Evolutionary conservation across 1,140 invertebrate species (phyloP).

Genomic region (Drosophila azteca): DNA sequence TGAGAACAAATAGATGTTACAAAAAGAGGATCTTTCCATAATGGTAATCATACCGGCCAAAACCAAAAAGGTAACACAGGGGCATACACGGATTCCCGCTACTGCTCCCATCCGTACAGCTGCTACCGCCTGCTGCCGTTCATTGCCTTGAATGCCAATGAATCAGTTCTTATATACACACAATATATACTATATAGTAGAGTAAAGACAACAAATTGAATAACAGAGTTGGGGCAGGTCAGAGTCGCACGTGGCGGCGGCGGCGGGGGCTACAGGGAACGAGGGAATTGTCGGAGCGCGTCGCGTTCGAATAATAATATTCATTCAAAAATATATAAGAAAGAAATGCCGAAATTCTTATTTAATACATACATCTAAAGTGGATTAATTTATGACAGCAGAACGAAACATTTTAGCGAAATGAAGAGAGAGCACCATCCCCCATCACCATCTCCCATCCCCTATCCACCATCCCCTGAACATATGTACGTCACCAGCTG

Average conservation of each 20-base stretch:
- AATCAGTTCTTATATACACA: slow-evolving; percentile 61
- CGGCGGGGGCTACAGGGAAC: slow-evolving; percentile 8
- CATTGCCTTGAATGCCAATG: slow-evolving; percentile 70
- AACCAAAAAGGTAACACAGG: neutral
- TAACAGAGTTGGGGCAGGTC: slow-evolving; percentile 64
- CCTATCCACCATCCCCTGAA: no score
- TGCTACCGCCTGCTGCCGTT: slow-evolving; percentile 34
- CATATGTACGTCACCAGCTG: slow-evolving; percentile 40
- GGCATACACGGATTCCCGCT: slow-evolving; percentile 5
- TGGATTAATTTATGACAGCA: slow-evolving; percentile 63
- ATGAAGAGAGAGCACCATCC: slow-evolving; percentile 25
- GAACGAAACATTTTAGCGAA: slow-evolving; percentile 34
- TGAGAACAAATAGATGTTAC: neutral
- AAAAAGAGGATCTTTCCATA: slow-evolving; percentile 85
- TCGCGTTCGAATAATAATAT: no score
- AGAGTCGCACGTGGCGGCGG: slow-evolving; percentile 14
- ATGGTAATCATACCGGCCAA: slow-evolving; percentile 87
- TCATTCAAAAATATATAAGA: slow-evolving; percentile 21
- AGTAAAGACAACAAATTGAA: slow-evolving; percentile 31
- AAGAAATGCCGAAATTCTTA: slow-evolving; percentile 47
- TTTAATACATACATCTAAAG: slow-evolving; percentile 48
- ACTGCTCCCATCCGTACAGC: slow-evolving; percentile 23
- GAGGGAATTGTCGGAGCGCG: no score
- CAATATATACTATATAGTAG: slow-evolving; percentile 34
- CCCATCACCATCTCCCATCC: no score